phyloP scores from a whole-genome alignment of 1,140 invertebrate genomes.

The Listronotus bonariensis region DNA sequence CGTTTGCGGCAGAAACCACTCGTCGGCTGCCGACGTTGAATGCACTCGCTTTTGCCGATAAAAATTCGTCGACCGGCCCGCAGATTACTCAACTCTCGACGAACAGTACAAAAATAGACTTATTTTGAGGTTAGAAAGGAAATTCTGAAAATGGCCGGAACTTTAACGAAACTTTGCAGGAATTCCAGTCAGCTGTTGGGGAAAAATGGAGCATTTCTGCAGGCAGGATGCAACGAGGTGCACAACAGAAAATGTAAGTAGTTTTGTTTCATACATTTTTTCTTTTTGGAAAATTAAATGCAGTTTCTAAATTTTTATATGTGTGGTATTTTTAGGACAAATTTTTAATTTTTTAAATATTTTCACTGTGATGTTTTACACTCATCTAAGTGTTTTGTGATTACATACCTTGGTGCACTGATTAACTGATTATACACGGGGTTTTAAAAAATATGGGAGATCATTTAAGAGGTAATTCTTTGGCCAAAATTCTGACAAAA shows the following conservation, averaged over 20 bases:
- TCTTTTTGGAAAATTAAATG: background rate
- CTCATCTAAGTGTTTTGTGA: no score
- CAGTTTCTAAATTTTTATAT: no score
- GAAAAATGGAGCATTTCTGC: constrained; percentile 2
- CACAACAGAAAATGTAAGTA: constrained; percentile 14
- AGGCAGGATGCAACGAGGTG: background rate
- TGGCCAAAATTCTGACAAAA: no score
- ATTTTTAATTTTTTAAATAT: no score
- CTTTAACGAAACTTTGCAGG: constrained; percentile 49
- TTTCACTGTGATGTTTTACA: no score
- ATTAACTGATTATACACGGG: no score
- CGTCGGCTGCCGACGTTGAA: constrained; percentile 11
- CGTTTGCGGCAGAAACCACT: constrained; percentile 16
- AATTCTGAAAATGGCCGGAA: constrained; percentile 46
- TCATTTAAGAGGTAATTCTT: no score
- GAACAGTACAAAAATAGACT: background rate
- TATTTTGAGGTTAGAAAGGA: constrained; percentile 41
- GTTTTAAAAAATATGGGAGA: no score
- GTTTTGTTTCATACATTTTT: background rate
- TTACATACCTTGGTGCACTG: no score
- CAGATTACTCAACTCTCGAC: background rate
- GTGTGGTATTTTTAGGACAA: no score
- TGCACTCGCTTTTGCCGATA: constrained; percentile 26
- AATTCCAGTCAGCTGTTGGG: constrained; percentile 26
- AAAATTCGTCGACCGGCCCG: constrained; percentile 8